phyloP scores from a whole-genome alignment of 2,797 vertebrate species.

The Heteromormyrus szaboi region DNA sequence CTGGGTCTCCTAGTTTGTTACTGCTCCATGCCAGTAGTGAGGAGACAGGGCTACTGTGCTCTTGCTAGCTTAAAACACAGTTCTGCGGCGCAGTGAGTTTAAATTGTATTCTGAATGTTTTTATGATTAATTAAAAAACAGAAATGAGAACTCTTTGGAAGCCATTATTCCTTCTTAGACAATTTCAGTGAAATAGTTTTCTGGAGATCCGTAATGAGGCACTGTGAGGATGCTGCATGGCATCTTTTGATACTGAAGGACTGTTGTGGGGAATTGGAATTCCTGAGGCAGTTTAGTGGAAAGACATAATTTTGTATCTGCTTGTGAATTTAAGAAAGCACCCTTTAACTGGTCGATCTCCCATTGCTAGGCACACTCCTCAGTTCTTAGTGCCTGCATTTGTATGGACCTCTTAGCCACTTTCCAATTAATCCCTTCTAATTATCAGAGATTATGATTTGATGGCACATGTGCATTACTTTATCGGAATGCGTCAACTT shows the following conservation, averaged over 20 bases:
- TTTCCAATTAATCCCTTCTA: neutral
- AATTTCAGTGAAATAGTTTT: neutral
- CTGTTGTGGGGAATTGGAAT: slow-evolving; percentile 8
- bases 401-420: neutral
- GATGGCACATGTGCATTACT: neutral
- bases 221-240: neutral
- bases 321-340: neutral
- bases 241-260: slow-evolving; percentile 1
- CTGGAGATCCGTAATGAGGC: neutral
- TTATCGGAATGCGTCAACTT: neutral
- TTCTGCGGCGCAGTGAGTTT: neutral
- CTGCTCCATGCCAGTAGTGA: neutral
- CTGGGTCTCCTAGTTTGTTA: neutral
- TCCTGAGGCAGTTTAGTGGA: slow-evolving; percentile 9
- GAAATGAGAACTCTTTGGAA: neutral
- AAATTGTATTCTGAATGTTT: neutral
- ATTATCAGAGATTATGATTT: neutral
- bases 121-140: neutral
- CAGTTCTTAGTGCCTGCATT: neutral
- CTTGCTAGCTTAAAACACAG: neutral
- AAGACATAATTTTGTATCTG: neutral
- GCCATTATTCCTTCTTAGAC: neutral
- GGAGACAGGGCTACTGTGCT: neutral
- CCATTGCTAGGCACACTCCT: neutral
- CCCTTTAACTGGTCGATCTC: neutral